Evolutionary conservation across 23 tunicate genomes (phyloP), one percentile per base, ranked within the genome.

Genomic region (Trididemnum miniatum): DNA sequence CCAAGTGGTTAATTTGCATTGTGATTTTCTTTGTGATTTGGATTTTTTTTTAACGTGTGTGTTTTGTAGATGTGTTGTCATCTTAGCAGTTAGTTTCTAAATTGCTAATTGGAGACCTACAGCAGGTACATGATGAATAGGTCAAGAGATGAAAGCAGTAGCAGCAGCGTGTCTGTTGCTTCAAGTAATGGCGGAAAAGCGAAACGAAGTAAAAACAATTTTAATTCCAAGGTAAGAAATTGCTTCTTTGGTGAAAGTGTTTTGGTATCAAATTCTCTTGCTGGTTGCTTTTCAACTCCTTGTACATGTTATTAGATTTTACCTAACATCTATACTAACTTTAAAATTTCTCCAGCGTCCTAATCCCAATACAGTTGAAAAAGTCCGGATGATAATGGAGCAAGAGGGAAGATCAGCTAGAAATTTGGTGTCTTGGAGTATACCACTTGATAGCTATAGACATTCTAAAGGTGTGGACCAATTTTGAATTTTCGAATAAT

Each of bases 341-440:
- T n/a, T n/a, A n/a, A n/a, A n/a, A n/a, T 44, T 62, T 62, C n/a
- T 22, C 26, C 29, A 62, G 67, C 15, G n/a, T 62, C 29, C 67
- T 1, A 80, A 88, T 39, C 89, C 92, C 20, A 83, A 80, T 18
- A 92, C 97, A 0, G 93, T 93, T 51, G 98, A 93, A 37, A 93
- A 59, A 26, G 93, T 93, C 20, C 80, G 85, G 32, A 80, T 84
- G 86, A 93, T 93, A 65, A 91, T 88, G 84, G 93, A 91, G 38
- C 83, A 93, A 34, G 98, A 93, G 66, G 98, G 98, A 51, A 63
- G 98, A 73, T 79, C 89, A 0, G 98, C 98, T 5, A 80, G 98
- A 83, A 93, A 93, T 74, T 79, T 93, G 4, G 82, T 93, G 3
- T 93, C 98, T 23, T 93, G 98, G 98, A 93, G 87, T 66, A 91